These are phyloP conservation scores for Morelia viridis DNA, from an alignment of 2,797 vertebrate species.

Conservation along the genomic window DNA sequence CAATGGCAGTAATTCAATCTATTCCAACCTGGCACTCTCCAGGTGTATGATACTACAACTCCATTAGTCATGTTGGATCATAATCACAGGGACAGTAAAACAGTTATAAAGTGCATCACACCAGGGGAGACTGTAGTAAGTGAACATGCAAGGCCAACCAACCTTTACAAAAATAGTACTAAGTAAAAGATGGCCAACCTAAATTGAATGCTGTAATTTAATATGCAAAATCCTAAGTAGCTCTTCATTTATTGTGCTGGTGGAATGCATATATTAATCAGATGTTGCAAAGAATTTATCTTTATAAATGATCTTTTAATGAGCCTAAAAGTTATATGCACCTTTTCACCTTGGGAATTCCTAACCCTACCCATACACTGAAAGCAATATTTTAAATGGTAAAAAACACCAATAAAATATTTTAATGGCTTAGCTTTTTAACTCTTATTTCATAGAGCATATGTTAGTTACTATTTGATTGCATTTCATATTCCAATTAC, in stretches of 20 bases:
- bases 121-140: no score
- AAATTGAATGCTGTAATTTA: not conserved
- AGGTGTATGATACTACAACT: no score
- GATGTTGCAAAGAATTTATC: not conserved
- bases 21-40: no score
- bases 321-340: not conserved
- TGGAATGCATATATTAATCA: not conserved
- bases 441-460: not conserved
- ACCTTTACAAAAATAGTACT: not conserved
- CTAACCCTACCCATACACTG: not conserved
- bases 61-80: no score
- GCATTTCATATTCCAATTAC: not conserved
- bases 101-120: no score
- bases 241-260: not conserved
- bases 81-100: no score
- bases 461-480: not conserved
- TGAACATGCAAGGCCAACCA: not conserved
- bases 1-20: no score
- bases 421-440: not conserved
- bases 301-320: not conserved
- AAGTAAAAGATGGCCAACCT: not conserved
- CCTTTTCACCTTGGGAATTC: not conserved
- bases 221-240: not conserved
- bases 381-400: not conserved
- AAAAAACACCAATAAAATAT: slow-evolving; percentile 4